A percentile compares a stretch with the other conserved stretches of the same genome.
phyloP scores from a whole-genome alignment of 2,797 vertebrate genomes.

The Sphenodon punctatus region DNA sequence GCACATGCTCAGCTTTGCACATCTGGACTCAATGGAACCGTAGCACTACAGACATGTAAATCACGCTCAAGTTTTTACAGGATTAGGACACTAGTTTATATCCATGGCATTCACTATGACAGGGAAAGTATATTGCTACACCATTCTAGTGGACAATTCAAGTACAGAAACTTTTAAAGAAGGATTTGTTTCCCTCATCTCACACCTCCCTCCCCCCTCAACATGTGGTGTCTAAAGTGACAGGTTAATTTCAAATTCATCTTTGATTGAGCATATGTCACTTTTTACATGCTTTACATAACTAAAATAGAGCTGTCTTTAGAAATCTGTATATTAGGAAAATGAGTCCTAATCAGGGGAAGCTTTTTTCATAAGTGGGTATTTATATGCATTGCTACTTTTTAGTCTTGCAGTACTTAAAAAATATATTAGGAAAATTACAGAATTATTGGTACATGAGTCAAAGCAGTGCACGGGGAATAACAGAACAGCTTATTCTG shows the following conservation, averaged over 20 bases:
- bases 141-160: constrained; percentile 36
- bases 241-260: constrained; percentile 79
- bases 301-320: constrained; percentile 81
- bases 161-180: constrained; percentile 50
- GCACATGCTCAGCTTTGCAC: too few relatives aligned
- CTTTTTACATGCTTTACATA: constrained; percentile 76
- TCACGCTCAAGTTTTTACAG: neutral
- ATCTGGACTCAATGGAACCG: too few relatives aligned
- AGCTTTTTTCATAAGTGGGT: constrained; percentile 66
- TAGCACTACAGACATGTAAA: too few relatives aligned
- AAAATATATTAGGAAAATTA: constrained; percentile 52
- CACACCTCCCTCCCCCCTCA: constrained; percentile 27
- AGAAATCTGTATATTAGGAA: constrained; percentile 74
- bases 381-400: constrained; percentile 64
- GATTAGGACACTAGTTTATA: neutral
- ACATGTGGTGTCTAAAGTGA: constrained; percentile 72
- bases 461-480: constrained; percentile 30
- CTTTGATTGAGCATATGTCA: constrained; percentile 78
- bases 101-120: neutral
- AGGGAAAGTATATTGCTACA: neutral
- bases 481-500: constrained; percentile 54
- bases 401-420: constrained; percentile 52
- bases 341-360: constrained; percentile 73
- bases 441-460: constrained; percentile 21
- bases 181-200: constrained; percentile 32